Evolutionary conservation across 1,140 invertebrate species (phyloP).

Genomic region (Heliconius eleuchia): DNA sequence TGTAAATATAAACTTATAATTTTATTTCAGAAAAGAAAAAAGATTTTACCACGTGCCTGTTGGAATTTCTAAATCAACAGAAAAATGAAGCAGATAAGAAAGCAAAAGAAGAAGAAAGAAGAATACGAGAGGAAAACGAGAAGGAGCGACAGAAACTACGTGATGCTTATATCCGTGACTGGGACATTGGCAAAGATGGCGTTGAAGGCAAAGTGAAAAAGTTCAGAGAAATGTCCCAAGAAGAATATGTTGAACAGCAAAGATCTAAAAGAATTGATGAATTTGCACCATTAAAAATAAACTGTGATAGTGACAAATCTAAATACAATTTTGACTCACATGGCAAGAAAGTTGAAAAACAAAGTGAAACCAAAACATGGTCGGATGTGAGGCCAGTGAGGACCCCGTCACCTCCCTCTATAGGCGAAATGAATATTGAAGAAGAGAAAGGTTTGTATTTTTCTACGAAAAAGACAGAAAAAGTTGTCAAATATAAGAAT

Average conservation of each 20-base stretch:
- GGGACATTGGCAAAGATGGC: constrained; percentile 85
- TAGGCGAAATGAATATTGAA: constrained; percentile 49
- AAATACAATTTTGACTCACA: constrained; percentile 60
- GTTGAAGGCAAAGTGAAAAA: constrained; percentile 74
- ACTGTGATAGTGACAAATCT: constrained; percentile 51
- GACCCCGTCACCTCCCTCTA: constrained; percentile 58
- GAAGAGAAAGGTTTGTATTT: constrained; percentile 68
- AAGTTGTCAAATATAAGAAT: constrained; percentile 59
- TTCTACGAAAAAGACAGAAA: constrained; percentile 54
- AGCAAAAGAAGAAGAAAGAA: constrained; percentile 74
- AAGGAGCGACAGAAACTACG: constrained; percentile 77
- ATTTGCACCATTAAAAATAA: constrained; percentile 83
- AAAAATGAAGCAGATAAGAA: constrained; percentile 75
- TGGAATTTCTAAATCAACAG: constrained; percentile 77
- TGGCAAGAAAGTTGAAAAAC: constrained; percentile 50
- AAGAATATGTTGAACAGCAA: constrained; percentile 90
- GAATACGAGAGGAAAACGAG: constrained; percentile 69
- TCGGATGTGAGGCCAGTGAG: constrained; percentile 64
- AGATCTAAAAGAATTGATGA: constrained; percentile 85
- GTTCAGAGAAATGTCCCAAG: constrained; percentile 86
- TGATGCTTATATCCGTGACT: constrained; percentile 84
- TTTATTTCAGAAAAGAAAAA: constrained; percentile 71
- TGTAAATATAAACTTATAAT: neutral
- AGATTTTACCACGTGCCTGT: constrained; percentile 71
- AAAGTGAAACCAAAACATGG: constrained; percentile 56